These are phyloP conservation scores for Eulacestoma nigropectus DNA, from an alignment of 2,113 vertebrate genomes.

Conservation along the genomic window DNA sequence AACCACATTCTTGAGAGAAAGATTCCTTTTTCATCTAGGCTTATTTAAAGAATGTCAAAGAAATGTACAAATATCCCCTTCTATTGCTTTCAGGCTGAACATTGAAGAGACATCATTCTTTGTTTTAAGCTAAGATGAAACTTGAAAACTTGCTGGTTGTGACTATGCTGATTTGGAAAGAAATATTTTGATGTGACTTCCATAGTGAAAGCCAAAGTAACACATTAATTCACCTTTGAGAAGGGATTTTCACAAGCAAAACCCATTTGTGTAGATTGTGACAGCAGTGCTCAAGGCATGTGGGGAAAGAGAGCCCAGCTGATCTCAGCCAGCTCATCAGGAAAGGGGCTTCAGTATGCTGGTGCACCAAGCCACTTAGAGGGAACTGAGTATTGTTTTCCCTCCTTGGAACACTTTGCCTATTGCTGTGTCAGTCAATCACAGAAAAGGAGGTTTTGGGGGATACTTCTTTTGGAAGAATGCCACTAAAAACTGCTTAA, in stretches of 20 bases:
- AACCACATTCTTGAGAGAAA: neutral
- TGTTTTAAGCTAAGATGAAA: neutral
- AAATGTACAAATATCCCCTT: neutral
- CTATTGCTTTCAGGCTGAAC: neutral
- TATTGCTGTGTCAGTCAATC: neutral
- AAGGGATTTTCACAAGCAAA: neutral
- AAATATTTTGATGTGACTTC: neutral
- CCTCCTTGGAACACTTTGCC: neutral
- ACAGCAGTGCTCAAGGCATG: neutral
- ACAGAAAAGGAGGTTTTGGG: neutral
- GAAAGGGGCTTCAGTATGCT: neutral
- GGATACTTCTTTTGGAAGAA: neutral
- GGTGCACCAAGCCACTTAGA: neutral
- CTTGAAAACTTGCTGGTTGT: neutral
- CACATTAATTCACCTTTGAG: neutral
- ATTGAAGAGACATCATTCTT: neutral
- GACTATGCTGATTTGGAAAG: neutral
- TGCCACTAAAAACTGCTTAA: neutral
- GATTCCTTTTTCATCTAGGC: neutral
- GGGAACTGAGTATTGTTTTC: neutral
- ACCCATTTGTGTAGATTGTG: neutral
- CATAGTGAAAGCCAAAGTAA: neutral
- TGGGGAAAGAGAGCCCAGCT: neutral
- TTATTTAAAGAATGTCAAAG: neutral
- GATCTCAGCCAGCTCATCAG: neutral